These are phyloP conservation scores for Diadema setosum DNA, from an alignment of 35 echinoderm and acorn worm genomes.

Conservation along the genomic window DNA sequence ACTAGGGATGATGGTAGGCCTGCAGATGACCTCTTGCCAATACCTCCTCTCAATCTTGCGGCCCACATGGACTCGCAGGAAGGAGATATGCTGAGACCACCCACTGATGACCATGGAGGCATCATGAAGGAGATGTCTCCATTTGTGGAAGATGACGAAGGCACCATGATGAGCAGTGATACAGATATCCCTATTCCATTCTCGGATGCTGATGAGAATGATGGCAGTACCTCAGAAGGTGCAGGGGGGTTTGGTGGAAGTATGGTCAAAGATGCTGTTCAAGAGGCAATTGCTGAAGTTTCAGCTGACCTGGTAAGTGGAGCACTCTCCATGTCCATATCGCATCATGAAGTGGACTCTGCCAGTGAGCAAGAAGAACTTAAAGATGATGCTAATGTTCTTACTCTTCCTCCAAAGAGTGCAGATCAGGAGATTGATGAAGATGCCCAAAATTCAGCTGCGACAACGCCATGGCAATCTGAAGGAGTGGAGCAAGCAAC, in stretches of 20 bases:
- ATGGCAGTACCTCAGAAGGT: background rate
- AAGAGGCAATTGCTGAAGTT: constrained; percentile 52
- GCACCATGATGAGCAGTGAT: constrained; percentile 38
- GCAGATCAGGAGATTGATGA: background rate
- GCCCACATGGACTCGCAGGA: background rate
- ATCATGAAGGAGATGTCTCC: background rate
- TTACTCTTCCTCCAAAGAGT: too few species aligned
- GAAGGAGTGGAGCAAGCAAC: background rate
- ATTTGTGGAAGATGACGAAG: constrained; percentile 23
- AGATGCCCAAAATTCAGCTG: background rate
- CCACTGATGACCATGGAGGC: background rate
- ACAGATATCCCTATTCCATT: constrained; percentile 22
- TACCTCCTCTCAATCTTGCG: background rate
- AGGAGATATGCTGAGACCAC: background rate
- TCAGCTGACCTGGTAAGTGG: constrained; percentile 66
- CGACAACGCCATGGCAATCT: constrained; percentile 19
- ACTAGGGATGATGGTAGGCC: background rate
- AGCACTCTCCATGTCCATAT: constrained; percentile 42
- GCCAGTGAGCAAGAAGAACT: background rate
- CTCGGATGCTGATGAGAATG: constrained; percentile 15
- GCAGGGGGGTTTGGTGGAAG: background rate
- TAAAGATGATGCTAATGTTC: background rate
- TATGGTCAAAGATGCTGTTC: constrained; percentile 4
- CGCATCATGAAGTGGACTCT: constrained; percentile 38
- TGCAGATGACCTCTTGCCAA: background rate